phyloP scores from a whole-genome alignment of 1,140 invertebrate genomes.

The Camponotus pennsylvanicus region DNA sequence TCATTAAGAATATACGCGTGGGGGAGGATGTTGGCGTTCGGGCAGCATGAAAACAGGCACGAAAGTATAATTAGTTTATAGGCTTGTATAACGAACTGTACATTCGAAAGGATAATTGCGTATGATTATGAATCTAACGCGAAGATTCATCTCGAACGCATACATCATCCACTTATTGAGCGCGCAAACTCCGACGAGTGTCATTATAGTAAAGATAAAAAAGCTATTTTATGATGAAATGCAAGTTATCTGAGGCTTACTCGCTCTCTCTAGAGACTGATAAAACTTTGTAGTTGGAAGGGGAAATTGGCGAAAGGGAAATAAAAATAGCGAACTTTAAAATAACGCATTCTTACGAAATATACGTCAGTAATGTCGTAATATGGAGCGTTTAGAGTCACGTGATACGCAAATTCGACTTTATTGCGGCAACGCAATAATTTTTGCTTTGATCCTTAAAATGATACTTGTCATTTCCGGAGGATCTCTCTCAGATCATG shows the following conservation, averaged over 20 bases:
- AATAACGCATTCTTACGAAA: slow-evolving; percentile 16
- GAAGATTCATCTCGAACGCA: slow-evolving; percentile 34
- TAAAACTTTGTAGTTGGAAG: background rate
- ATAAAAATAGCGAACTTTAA: slow-evolving; percentile 20
- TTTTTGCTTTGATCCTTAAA: slow-evolving; percentile 65
- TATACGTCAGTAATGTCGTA: background rate
- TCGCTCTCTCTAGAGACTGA: background rate
- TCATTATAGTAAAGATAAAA: background rate
- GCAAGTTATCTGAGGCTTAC: background rate
- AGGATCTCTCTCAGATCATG: slow-evolving; percentile 7
- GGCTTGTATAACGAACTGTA: slow-evolving; percentile 36
- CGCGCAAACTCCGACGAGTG: background rate
- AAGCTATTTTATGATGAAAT: background rate
- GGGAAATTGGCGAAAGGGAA: background rate
- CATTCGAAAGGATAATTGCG: slow-evolving; percentile 50
- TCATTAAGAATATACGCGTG: slow-evolving; percentile 23
- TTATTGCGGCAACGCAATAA: slow-evolving; percentile 61
- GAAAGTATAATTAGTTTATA: slow-evolving; percentile 47
- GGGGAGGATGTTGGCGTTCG: background rate
- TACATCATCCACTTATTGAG: background rate
- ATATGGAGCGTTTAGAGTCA: background rate
- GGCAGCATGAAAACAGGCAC: background rate
- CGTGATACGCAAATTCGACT: slow-evolving; percentile 59
- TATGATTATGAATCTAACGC: slow-evolving; percentile 40
- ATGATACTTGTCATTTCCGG: slow-evolving; percentile 59